Conservation (phyloP, 2,888 invertebrate genomes). For the Aplocera efformata region DNA sequence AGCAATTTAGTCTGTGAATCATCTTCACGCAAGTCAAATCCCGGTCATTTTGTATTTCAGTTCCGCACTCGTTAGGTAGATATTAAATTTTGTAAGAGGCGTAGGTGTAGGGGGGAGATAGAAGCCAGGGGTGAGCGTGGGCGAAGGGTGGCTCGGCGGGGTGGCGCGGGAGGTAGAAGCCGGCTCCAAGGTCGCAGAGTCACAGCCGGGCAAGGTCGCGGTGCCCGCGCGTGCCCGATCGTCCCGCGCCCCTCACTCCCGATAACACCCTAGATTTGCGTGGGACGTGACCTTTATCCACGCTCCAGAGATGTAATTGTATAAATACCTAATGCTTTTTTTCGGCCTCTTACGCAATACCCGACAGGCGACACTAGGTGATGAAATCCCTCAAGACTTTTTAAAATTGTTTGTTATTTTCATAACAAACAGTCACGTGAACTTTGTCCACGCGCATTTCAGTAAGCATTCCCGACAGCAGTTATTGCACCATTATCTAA, state of each 20-base stretch:
- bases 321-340: conserved; percentile 67
- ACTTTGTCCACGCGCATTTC: too few relatives aligned
- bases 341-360: conserved; percentile 47
- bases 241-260: conserved; percentile 54
- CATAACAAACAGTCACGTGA: too few relatives aligned
- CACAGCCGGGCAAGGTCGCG: conserved; percentile 79
- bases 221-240: conserved; percentile 72
- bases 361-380: background rate
- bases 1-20: conserved; percentile 7
- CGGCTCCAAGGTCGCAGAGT: conserved; percentile 79
- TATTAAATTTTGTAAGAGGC: conserved; percentile 72
- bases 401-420: too few relatives aligned
- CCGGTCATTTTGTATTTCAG: conserved; percentile 38
- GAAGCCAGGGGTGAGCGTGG: conserved; percentile 45
- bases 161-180: conserved; percentile 38
- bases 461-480: too few relatives aligned
- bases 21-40: conserved; percentile 4
- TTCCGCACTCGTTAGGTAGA: conserved; percentile 46
- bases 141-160: conserved; percentile 41
- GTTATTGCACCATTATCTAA: too few relatives aligned
- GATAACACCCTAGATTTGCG: conserved; percentile 69
- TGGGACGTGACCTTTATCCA: conserved; percentile 79
- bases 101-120: conserved; percentile 50
- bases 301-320: conserved; percentile 74
- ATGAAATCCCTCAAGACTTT: too few relatives aligned